Base-by-base conservation (phyloP, 2,113 vertebrate genomes). In the Leucopsar rothschildi region DNA sequence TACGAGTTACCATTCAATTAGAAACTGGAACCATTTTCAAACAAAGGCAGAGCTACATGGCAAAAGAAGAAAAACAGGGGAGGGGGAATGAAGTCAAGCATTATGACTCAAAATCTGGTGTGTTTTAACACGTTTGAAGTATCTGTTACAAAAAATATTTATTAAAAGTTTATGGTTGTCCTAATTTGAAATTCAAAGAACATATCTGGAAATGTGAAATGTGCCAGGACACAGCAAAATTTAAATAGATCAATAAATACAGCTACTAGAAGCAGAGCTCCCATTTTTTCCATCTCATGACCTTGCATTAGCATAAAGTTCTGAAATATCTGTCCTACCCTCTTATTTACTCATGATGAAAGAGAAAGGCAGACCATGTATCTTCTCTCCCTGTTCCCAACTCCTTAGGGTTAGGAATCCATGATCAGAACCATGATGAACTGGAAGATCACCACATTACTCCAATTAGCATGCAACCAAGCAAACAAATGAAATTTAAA, bases 301-400 rank as follows among this genome's bases (percentile, higher is more conserved):
- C 91, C 94, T 94, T 95, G 93, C 3, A 82, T 77, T 82, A 95
- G 73, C 78, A 85, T 50, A 25, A 92, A 85, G 61, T 87, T 92
- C 60, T 75, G 50, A 91, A 92, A 45, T 6, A 24, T 37, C 70
- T 72, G 87, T 89, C 63, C 52, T 49, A 63, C 35, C 49, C 55
- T 65, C 35, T 57, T 72, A 35, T 55, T 73, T 63, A 92, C 14
- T 27, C 29, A 39, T 0, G 0, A 49, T 50, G 44, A 73, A 81
- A 88, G 45, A 61, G 27, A 88, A 88, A 78, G 31, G n/a, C 69
- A 82, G 65, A 47, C 44, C 28, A n/a, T 16, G 2, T 21, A 68
- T 57, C 47, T 71, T n/a, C 25, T 56, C 35, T 68, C 44, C 37
- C n/a, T 40, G 4, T 35, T 82, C 31, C 65, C 42, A 70, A 42